A percentile compares a stretch with the other conserved stretches of the same genome.
phyloP scores from a whole-genome alignment of 2,888 invertebrate species.

The Eupeodes latifasciatus region DNA sequence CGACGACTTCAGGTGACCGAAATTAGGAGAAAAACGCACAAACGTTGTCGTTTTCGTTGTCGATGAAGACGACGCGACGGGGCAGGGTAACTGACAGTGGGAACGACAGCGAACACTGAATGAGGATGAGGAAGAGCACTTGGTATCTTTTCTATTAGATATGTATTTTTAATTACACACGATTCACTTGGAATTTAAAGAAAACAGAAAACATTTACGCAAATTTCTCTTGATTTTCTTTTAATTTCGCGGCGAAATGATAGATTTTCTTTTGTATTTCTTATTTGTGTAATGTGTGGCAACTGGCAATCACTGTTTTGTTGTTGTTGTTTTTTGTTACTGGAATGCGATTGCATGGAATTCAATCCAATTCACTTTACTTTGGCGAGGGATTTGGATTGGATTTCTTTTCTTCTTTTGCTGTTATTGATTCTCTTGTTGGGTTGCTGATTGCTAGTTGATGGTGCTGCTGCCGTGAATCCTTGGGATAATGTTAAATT shows the following conservation, averaged over 20 bases:
- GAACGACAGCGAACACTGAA: not conserved
- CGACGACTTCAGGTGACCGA: conserved; percentile 33
- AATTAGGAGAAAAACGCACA: conserved; percentile 40
- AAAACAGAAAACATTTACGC: conserved; percentile 30
- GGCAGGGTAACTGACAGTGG: not conserved
- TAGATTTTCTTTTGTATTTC: conserved; percentile 23
- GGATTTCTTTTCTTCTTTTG: not conserved
- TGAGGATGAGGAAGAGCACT: conserved; percentile 20
- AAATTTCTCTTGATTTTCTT: conserved; percentile 26
- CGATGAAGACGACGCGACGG: not conserved
- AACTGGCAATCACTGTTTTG: conserved; percentile 46
- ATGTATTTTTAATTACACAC: conserved; percentile 4
- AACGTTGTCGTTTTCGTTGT: not conserved
- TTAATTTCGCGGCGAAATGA: conserved; percentile 32
- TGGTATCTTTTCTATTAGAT: not conserved
- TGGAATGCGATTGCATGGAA: conserved; percentile 72
- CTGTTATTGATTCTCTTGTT: not conserved
- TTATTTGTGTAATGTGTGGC: conserved; percentile 53
- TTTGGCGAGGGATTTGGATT: conserved; percentile 45
- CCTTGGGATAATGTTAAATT: conserved; percentile 10
- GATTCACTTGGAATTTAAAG: conserved; percentile 23
- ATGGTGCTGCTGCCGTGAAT: conserved; percentile 5
- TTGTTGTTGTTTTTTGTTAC: conserved; percentile 75
- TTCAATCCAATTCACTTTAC: conserved; percentile 57
- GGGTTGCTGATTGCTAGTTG: conserved; percentile 21